A percentile compares a stretch with the other conserved stretches of the same genome.
Evolutionary conservation across 2,888 invertebrate species (phyloP).

Genomic region (Ashinkailepas kermadecensis): DNA sequence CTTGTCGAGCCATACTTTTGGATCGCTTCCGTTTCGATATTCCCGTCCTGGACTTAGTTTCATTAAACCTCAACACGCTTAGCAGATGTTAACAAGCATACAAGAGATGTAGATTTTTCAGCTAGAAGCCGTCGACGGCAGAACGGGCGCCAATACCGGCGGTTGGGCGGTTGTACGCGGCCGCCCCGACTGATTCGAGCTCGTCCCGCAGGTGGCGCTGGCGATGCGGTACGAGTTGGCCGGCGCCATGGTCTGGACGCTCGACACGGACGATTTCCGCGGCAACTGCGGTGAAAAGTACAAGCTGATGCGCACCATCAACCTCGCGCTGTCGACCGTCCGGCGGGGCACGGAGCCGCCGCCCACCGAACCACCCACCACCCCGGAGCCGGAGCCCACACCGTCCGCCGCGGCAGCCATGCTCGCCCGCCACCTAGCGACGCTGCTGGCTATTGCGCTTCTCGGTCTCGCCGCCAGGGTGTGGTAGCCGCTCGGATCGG

Average conservation of each 20-base stretch:
- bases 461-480: not conserved
- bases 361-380: constrained; percentile 11
- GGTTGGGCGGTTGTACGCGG: too few species aligned
- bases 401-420: not conserved
- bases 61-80: too few species aligned
- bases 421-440: not conserved
- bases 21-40: too few species aligned
- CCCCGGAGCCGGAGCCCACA: not conserved
- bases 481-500: not conserved
- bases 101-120: too few species aligned
- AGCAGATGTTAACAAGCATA: too few species aligned
- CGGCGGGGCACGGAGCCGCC: not conserved
- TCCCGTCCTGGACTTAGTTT: too few species aligned
- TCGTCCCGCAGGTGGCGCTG: constrained; percentile 43
- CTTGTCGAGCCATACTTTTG: too few species aligned
- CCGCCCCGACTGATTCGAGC: too few species aligned
- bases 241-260: constrained; percentile 81
- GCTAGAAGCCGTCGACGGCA: too few species aligned
- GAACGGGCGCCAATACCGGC: too few species aligned
- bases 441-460: not conserved
- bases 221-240: constrained; percentile 58
- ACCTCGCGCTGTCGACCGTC: constrained; percentile 51
- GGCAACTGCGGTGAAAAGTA: constrained; percentile 61
- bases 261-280: constrained; percentile 78
- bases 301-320: constrained; percentile 63